Evolutionary conservation across 92 coral and sea anemone genomes (phyloP).

Genomic region (Siderastrea radians): DNA sequence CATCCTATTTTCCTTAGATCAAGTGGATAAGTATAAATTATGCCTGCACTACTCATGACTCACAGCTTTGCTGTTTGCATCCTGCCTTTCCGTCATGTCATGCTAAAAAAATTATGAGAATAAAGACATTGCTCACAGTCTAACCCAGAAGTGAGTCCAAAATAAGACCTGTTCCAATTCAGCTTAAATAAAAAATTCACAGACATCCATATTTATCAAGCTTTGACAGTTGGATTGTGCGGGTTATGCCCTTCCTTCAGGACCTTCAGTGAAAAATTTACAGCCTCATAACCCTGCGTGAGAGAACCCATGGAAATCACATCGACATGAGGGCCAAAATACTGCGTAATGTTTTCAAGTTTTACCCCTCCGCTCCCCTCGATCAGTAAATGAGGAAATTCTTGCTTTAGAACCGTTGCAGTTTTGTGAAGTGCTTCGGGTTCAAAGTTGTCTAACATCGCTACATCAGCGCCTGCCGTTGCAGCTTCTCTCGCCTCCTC

Average conservation of each 20-base stretch:
- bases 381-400: conserved; percentile 84
- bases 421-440: conserved; percentile 86
- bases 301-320: conserved; percentile 93
- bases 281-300: conserved; percentile 87
- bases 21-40: too few species aligned
- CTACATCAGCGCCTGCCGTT: conserved; percentile 88
- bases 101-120: too few species aligned
- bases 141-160: too few species aligned
- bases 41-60: too few species aligned
- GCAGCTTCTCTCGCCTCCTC: conserved; percentile 94
- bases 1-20: too few species aligned
- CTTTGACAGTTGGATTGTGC: conserved; percentile 81
- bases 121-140: too few species aligned
- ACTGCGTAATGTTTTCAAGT: conserved; percentile 73
- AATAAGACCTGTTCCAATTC: neutral
- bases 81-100: too few species aligned
- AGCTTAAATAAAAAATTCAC: neutral
- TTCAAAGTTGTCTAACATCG: conserved; percentile 94
- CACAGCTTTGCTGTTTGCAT: too few species aligned
- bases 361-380: conserved; percentile 98
- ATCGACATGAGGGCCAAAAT: conserved; percentile 91
- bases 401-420: conserved; percentile 79
- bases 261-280: conserved; percentile 93
- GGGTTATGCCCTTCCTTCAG: conserved; percentile 91
- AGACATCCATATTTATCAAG: neutral